phyloP scores from a whole-genome alignment of 1,140 invertebrate genomes.

The Luehdorfia chinensis region DNA sequence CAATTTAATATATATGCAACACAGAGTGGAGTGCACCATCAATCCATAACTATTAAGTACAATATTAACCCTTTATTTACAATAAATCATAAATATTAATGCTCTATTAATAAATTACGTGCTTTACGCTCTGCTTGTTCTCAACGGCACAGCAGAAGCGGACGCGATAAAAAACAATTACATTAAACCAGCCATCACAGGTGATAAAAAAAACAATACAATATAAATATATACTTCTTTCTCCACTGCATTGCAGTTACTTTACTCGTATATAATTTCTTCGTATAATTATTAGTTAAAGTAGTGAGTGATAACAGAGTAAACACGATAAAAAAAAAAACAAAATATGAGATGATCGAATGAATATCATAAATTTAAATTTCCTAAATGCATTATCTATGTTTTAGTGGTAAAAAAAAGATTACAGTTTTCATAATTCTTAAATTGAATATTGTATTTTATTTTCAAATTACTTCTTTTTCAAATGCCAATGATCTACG shows the following conservation, averaged over 20 bases:
- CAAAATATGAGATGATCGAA: too few species aligned
- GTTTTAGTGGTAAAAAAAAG: too few species aligned
- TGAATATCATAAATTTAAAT: too few species aligned
- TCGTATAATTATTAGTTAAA: not conserved
- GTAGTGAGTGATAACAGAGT: constrained; percentile 4
- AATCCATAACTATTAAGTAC: constrained; percentile 66
- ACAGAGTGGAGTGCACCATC: constrained; percentile 26
- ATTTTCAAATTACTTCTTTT: too few species aligned
- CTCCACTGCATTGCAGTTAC: constrained; percentile 69
- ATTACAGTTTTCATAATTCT: too few species aligned
- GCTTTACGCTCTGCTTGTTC: constrained; percentile 45
- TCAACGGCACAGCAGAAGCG: constrained; percentile 29
- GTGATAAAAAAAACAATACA: constrained; percentile 39
- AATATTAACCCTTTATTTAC: constrained; percentile 70
- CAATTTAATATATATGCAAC: not conserved
- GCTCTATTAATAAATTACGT: constrained; percentile 57
- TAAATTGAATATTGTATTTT: too few species aligned
- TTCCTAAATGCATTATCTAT: too few species aligned
- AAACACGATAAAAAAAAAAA: not conserved
- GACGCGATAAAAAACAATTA: not conserved
- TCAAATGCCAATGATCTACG: too few species aligned
- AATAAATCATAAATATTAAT: constrained; percentile 58
- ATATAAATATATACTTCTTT: constrained; percentile 45
- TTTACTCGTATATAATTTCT: constrained; percentile 17
- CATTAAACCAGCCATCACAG: constrained; percentile 30